Conservation (phyloP, 2,113 vertebrate genomes). For the Actenoides hombroni region DNA sequence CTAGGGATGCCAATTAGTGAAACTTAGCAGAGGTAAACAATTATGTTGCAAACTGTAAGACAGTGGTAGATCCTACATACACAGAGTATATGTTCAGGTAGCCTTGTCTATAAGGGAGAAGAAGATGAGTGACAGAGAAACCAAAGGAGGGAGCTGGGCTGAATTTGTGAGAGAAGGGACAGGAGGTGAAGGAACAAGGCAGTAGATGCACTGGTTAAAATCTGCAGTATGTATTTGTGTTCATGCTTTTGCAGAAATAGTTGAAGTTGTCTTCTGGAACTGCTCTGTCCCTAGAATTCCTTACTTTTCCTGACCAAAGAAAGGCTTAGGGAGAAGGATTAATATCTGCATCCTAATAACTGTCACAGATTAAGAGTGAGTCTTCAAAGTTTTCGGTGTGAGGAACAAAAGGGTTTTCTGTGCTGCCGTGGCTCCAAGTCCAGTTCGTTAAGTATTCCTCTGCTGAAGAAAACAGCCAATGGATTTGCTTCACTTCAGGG, state of each 20-base stretch:
- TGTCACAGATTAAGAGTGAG: neutral
- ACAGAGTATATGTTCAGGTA: neutral
- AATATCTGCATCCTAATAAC: neutral
- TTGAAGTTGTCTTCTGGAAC: neutral
- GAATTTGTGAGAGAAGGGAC: neutral
- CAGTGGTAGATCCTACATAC: neutral
- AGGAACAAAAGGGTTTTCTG: neutral
- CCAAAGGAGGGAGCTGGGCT: neutral
- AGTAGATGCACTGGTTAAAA: neutral
- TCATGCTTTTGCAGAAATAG: neutral
- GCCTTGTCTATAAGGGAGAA: neutral
- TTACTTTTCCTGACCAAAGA: neutral
- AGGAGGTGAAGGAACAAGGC: neutral
- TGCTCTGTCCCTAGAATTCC: neutral
- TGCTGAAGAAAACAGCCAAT: neutral
- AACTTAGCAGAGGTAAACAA: neutral
- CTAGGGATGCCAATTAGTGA: neutral
- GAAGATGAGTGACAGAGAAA: neutral
- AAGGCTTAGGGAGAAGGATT: neutral
- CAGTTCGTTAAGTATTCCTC: neutral
- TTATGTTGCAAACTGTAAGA: neutral
- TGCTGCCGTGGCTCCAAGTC: neutral
- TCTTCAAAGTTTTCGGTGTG: neutral
- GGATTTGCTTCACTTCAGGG: neutral
- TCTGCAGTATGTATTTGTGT: neutral